Percentiles rank a stretch among this genome's conserved stretches.
These are phyloP conservation scores for Hydrocynus forskahlii DNA, from an alignment of 2,797 vertebrate species.

Conservation along the genomic window DNA sequence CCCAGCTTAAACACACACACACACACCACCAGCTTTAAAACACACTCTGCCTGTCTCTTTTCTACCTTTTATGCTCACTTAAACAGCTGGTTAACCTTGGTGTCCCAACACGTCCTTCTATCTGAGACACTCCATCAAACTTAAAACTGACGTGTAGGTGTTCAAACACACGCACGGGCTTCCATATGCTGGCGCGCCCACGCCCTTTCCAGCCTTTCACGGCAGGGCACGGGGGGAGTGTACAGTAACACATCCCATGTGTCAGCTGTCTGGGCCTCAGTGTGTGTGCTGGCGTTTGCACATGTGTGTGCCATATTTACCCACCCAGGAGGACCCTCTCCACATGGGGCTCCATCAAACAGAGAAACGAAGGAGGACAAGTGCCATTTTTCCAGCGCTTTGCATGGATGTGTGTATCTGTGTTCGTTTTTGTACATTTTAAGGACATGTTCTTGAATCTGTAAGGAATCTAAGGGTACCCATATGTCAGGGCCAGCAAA, in stretches of 20 bases:
- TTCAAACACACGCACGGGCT: slow-evolving; percentile 47
- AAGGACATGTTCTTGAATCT: not conserved
- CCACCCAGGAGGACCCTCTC: slow-evolving; percentile 68
- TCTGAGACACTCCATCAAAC: not conserved
- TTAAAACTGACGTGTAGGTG: slow-evolving; percentile 18
- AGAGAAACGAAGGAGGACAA: slow-evolving; percentile 52
- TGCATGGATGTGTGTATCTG: slow-evolving; percentile 37
- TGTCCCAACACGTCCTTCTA: not conserved
- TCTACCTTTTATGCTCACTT: not conserved
- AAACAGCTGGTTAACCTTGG: slow-evolving; percentile 36
- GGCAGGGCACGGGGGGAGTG: slow-evolving; percentile 69
- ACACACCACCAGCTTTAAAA: slow-evolving; percentile 6
- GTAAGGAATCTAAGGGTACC: not conserved
- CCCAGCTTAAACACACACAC: slow-evolving; percentile 66
- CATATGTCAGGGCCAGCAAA: not conserved
- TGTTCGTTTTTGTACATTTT: slow-evolving; percentile 58
- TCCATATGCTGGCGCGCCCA: slow-evolving; percentile 19
- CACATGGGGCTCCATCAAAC: slow-evolving; percentile 73
- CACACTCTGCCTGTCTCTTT: not conserved
- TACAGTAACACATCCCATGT: slow-evolving; percentile 73
- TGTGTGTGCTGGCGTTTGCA: slow-evolving; percentile 77
- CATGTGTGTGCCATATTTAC: slow-evolving; percentile 87
- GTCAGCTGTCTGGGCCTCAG: slow-evolving; percentile 80
- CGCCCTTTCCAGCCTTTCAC: slow-evolving; percentile 59
- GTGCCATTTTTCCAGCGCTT: slow-evolving; percentile 35